phyloP scores from a whole-genome alignment of 2,888 invertebrate species.

The Zhengitettix transpicula region DNA sequence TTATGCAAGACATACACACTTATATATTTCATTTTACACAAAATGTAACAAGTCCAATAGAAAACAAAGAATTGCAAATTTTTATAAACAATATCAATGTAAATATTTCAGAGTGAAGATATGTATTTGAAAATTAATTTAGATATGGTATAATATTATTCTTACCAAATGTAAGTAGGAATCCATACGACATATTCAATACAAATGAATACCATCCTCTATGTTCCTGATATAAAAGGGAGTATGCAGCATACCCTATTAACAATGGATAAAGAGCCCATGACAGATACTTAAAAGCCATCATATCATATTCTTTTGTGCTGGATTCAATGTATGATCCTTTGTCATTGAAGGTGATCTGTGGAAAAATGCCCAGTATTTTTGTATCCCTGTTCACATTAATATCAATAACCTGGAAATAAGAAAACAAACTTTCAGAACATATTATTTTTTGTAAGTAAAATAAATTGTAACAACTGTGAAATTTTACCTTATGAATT shows the following conservation, averaged over 20 bases:
- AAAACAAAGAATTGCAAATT: not conserved
- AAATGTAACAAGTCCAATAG: not conserved
- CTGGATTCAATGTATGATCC: conserved; percentile 91
- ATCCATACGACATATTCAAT: conserved; percentile 92
- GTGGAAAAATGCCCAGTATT: conserved; percentile 63
- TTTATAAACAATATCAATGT: not conserved
- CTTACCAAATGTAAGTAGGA: conserved; percentile 74
- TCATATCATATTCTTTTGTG: conserved; percentile 82
- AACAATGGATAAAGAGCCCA: conserved; percentile 92
- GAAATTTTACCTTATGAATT: conserved; percentile 61
- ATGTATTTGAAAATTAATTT: not conserved
- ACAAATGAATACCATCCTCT: conserved; percentile 99
- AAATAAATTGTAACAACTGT: not conserved
- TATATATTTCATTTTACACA: not conserved
- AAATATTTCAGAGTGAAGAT: not conserved
- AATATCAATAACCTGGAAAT: conserved; percentile 52
- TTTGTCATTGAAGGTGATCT: conserved; percentile 73
- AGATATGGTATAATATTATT: conserved; percentile 2
- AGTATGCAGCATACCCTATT: conserved; percentile 86
- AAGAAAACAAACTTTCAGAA: not conserved
- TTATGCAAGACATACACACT: not conserved
- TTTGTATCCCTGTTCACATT: conserved; percentile 57
- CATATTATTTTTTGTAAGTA: not conserved
- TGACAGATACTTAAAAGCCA: conserved; percentile 92
- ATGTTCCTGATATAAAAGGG: conserved; percentile 88